Base-by-base conservation (phyloP, 2,113 vertebrate genomes). In the Ondatra zibethicus region DNA sequence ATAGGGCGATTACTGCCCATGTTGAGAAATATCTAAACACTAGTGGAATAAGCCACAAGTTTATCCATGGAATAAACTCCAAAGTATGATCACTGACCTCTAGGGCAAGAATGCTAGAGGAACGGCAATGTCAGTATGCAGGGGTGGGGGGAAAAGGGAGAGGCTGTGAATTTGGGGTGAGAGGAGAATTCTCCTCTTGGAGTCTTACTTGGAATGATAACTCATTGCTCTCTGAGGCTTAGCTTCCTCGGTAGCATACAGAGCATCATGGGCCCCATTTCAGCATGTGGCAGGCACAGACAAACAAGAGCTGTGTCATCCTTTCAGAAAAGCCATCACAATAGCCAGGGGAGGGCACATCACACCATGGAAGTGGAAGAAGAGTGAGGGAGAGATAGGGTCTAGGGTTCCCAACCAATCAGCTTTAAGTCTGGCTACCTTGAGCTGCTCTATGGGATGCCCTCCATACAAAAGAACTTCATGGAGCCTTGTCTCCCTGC, bases 1-100 rank as follows among this genome's bases (percentile, higher is more conserved):
- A 55, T 25, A 39, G 1, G 0, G 8, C 65, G 6, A 5, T 19
- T 5, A 13, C 6, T 7, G 19, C 8, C 16, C 2, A 2, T 1
- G 21, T 50, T 4, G 29, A n/a, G 86, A 10, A 5, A 12, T 65
- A 21, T 73, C 65, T 36, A 52, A 33, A 63, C 16, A 17, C 17
- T 19, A 55, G 42, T 5, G 4, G 72, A 55, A 29, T 23, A 55
- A 45, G 9, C 55, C 52, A 16, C 1, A 47, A 50, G 7, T 16
- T 27, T 3, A n/a, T 39, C 58, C 86, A 12, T 72, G 45, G n/a
- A n/a, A 39, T 73, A 21, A 73, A 73, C 39, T 58, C 36, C 27
- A 33, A 33, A 55, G n/a, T 55, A 1, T 11, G 7, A 5, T 3
- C 1, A 27, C 55, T 17, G 39, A 29, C 19, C 39, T 88, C 65